These are phyloP conservation scores for Sorex araneus DNA, from an alignment of 2,113 vertebrate species.

Conservation along the genomic window DNA sequence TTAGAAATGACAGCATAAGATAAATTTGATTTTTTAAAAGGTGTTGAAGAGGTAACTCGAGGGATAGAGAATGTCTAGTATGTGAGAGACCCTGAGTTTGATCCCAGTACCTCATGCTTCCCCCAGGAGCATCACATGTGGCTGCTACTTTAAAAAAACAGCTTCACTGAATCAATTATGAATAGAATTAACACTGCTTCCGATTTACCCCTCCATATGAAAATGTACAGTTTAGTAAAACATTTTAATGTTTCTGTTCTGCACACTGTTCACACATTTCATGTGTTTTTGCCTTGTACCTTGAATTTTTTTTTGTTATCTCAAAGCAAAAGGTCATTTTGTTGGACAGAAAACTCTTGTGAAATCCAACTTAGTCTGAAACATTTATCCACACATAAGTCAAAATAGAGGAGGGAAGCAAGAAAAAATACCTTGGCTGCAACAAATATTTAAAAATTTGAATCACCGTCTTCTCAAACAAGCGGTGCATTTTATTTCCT, in stretches of 20 bases:
- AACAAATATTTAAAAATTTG: conserved; percentile 84
- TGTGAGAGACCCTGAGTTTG: too few relatives aligned
- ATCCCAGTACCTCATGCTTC: neutral
- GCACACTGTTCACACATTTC: conserved; percentile 88
- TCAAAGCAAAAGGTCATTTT: conserved; percentile 76
- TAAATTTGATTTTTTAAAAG: conserved; percentile 88
- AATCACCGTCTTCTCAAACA: conserved; percentile 80
- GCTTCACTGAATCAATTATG: conserved; percentile 24
- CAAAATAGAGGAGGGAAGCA: conserved; percentile 80
- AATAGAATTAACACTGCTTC: conserved; percentile 84
- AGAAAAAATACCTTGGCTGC: conserved; percentile 89
- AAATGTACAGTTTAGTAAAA: conserved; percentile 79
- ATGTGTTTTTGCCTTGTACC: conserved; percentile 75
- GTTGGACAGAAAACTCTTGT: conserved; percentile 76
- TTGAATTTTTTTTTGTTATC: conserved; percentile 74
- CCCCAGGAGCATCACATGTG: too few relatives aligned
- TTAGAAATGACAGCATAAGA: conserved; percentile 79
- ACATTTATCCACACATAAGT: conserved; percentile 81
- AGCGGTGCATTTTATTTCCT: conserved; percentile 78
- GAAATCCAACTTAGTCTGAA: conserved; percentile 55
- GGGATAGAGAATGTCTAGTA: too few relatives aligned
- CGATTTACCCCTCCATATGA: conserved; percentile 82
- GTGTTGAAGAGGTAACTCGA: too few relatives aligned
- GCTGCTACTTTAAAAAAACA: too few relatives aligned
- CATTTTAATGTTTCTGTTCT: conserved; percentile 80